Evolutionary conservation across 2,797 vertebrate species (phyloP).

Genomic region (Antrozous pallidus): DNA sequence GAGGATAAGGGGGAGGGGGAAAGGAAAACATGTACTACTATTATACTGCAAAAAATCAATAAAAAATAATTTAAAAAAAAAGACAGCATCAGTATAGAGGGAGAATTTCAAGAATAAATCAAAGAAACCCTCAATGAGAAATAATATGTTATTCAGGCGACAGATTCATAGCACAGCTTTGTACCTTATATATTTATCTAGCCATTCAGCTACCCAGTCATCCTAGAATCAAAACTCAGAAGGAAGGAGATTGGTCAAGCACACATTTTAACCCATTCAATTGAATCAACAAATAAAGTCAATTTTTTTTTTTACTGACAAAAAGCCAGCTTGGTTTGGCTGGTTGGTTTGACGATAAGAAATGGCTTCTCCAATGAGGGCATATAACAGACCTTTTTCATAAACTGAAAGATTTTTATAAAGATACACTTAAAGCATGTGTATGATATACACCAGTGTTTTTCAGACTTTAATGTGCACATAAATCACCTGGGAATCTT

Average conservation of each 20-base stretch:
- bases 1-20: too few relatives aligned
- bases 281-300: conserved; percentile 12
- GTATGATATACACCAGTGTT: not conserved
- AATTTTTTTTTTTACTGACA: conserved; percentile 18
- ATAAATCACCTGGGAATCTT: conserved; percentile 28
- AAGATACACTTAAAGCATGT: conserved; percentile 18
- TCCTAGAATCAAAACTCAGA: conserved; percentile 5
- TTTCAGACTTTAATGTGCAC: conserved; percentile 31
- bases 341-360: conserved; percentile 21
- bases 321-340: not conserved
- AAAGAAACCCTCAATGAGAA: conserved; percentile 13
- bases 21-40: too few relatives aligned
- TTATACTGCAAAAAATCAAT: too few relatives aligned
- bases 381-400: conserved; percentile 8
- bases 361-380: conserved; percentile 40
- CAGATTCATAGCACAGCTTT: not conserved
- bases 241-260: not conserved
- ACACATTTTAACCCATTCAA: conserved; percentile 12
- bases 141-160: conserved; percentile 11
- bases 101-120: not conserved
- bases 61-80: too few relatives aligned
- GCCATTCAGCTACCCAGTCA: not conserved
- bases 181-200: not conserved
- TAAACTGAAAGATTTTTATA: conserved; percentile 36
- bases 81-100: not conserved